These are phyloP conservation scores for Sphaeramia orbicularis DNA, from an alignment of 2,797 vertebrate genomes.

Conservation along the genomic window DNA sequence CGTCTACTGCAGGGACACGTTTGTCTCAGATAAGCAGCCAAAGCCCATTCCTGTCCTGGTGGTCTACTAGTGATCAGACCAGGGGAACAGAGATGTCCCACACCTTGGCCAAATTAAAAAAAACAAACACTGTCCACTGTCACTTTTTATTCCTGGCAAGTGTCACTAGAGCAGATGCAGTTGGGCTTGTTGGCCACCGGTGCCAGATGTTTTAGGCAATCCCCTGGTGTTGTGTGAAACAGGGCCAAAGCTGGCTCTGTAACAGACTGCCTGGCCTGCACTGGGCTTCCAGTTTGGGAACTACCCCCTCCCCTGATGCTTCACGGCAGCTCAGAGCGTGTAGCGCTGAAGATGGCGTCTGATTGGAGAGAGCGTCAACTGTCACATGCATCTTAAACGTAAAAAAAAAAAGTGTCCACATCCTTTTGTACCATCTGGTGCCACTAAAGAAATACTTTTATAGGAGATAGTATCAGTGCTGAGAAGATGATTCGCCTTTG, in stretches of 20 bases:
- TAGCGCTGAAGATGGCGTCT: too few species aligned
- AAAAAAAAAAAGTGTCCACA: too few species aligned
- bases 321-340: neutral
- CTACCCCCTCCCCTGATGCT: neutral
- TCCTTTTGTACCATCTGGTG: too few species aligned
- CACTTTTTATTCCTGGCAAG: neutral
- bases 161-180: neutral
- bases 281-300: neutral
- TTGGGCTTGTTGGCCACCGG: neutral
- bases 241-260: neutral
- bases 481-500: too few species aligned
- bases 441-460: too few species aligned
- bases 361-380: too few species aligned
- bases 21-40: neutral
- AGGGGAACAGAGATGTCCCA: conserved; percentile 2
- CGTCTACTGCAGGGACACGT: neutral
- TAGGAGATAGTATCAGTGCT: too few species aligned
- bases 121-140: neutral
- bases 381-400: too few species aligned
- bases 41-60: too few species aligned
- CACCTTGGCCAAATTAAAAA: neutral
- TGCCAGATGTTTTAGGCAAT: conserved; percentile 27
- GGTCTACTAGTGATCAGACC: conserved; percentile 1
- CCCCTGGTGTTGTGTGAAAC: neutral
- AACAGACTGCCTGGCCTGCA: neutral